Evolutionary conservation across 1,140 invertebrate species (phyloP).

Genomic region (Gryllus bimaculatus): DNA sequence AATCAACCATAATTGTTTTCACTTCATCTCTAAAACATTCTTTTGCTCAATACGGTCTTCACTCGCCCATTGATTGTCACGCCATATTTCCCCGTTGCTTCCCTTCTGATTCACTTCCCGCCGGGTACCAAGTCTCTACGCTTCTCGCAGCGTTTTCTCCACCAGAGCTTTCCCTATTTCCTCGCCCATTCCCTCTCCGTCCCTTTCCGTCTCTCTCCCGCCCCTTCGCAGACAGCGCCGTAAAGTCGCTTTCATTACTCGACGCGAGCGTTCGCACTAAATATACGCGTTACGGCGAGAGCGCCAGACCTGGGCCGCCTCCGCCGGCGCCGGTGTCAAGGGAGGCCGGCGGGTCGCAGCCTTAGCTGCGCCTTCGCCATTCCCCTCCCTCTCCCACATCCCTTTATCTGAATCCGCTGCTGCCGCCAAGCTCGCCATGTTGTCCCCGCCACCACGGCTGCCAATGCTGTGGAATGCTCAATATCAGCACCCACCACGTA

Average conservation of each 20-base stretch:
- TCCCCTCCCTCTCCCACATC: not conserved
- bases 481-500: not conserved
- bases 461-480: not conserved
- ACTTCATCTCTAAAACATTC: no score
- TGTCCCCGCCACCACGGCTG: not conserved
- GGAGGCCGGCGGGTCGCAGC: not conserved
- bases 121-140: no score
- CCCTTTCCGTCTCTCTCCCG: no score
- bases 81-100: no score
- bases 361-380: not conserved
- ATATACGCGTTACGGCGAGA: not conserved
- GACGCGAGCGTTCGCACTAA: not conserved
- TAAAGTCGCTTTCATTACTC: conserved; percentile 4
- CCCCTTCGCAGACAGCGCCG: not conserved
- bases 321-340: no score
- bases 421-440: not conserved
- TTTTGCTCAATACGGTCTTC: no score
- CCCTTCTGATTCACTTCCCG: no score
- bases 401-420: not conserved
- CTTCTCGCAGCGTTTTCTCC: not conserved
- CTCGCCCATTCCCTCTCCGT: not conserved
- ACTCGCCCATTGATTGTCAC: no score
- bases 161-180: not conserved
- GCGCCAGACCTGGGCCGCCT: not conserved
- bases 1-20: no score